phyloP scores from a whole-genome alignment of 2,888 invertebrate species.

The Cyrtodaria siliqua region DNA sequence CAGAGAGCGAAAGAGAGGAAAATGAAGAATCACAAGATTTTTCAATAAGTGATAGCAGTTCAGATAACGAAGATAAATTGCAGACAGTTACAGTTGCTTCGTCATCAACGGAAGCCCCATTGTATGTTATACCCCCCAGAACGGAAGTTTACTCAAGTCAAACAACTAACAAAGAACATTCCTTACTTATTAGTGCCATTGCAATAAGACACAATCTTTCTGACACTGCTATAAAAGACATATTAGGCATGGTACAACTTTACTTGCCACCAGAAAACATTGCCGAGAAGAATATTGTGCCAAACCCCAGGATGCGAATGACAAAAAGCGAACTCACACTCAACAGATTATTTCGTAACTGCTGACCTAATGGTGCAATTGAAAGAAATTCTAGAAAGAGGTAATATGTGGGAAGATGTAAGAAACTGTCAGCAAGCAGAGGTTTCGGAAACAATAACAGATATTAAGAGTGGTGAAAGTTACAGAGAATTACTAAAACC shows the following conservation, averaged over 20 bases:
- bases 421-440: not conserved
- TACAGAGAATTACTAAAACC: conserved; percentile 33
- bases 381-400: conserved; percentile 26
- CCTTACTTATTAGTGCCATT: conserved; percentile 24
- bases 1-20: too few species aligned
- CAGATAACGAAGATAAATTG: too few species aligned
- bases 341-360: conserved; percentile 25
- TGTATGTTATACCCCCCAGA: conserved; percentile 34
- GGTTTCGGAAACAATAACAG: conserved; percentile 26
- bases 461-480: conserved; percentile 23
- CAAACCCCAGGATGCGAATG: conserved; percentile 32
- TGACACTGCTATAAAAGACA: conserved; percentile 28
- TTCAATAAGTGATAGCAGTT: too few species aligned
- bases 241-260: conserved; percentile 19
- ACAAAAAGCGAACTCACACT: not conserved
- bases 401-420: conserved; percentile 30
- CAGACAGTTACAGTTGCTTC: too few species aligned
- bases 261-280: conserved; percentile 32
- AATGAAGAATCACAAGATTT: too few species aligned
- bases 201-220: conserved; percentile 29
- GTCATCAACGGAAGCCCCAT: not conserved
- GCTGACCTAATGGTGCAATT: conserved; percentile 16
- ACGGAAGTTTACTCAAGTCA: conserved; percentile 5
- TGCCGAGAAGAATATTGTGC: conserved; percentile 25
- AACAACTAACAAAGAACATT: conserved; percentile 20